phyloP scores from a whole-genome alignment of 2,888 invertebrate species.

The Pseudoips prasinana region DNA sequence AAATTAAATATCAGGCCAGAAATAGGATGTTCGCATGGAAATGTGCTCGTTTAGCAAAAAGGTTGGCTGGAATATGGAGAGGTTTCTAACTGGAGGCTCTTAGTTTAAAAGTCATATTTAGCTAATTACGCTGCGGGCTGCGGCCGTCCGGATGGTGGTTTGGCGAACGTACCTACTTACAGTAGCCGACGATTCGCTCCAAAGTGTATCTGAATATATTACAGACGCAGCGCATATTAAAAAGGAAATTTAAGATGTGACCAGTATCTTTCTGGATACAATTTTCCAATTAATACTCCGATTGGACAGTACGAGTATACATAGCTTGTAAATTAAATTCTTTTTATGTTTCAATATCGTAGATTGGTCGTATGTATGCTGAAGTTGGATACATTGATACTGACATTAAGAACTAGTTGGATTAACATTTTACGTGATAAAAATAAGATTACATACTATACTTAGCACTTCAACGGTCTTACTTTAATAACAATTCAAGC shows the following conservation, averaged over 20 bases:
- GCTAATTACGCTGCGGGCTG: slow-evolving; percentile 66
- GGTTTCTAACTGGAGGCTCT: slow-evolving; percentile 54
- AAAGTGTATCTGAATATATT: slow-evolving; percentile 53
- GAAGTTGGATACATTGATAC: slow-evolving; percentile 9
- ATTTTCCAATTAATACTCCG: slow-evolving; percentile 26
- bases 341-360: slow-evolving; percentile 14
- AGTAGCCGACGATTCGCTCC: slow-evolving; percentile 43
- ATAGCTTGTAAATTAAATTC: slow-evolving; percentile 16
- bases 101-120: slow-evolving; percentile 75
- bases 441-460: neutral
- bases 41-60: slow-evolving; percentile 56
- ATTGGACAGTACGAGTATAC: slow-evolving; percentile 12
- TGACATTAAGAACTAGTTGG: slow-evolving; percentile 10
- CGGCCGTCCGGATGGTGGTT: slow-evolving; percentile 47
- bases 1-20: slow-evolving; percentile 46
- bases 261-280: slow-evolving; percentile 32
- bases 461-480: too few relatives aligned
- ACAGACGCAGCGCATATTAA: slow-evolving; percentile 35
- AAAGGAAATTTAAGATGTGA: slow-evolving; percentile 35
- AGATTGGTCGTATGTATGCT: slow-evolving; percentile 10
- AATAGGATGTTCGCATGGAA: slow-evolving; percentile 47
- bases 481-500: too few relatives aligned
- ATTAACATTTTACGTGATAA: slow-evolving; percentile 2
- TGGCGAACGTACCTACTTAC: slow-evolving; percentile 39
- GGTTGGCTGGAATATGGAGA: slow-evolving; percentile 50